Base-by-base conservation (phyloP, 2,797 vertebrate genomes). In the Acanthurus lineatus region DNA sequence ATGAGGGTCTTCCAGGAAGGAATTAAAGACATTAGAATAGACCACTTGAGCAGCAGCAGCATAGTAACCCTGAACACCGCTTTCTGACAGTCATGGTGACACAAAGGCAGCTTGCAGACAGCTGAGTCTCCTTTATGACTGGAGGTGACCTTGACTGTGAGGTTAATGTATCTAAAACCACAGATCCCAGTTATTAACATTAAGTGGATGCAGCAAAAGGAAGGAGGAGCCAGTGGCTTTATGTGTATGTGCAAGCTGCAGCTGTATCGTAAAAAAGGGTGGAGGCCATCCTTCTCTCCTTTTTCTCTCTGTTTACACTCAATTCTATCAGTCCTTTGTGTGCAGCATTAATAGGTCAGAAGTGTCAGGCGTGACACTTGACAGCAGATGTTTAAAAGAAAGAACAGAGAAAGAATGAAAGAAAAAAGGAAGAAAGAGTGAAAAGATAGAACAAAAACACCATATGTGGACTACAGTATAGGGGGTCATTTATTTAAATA, bases 91-190 rank as follows among this genome's bases (percentile, higher is more conserved):
- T 69, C 53, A 69, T 54, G 5, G 65, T 1, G 69, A 71, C 62
- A 79, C 15, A 77, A 85, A 58, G 84, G 85, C 76, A 81, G 83
- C 79, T 63, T 62, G 73, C 63, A 85, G 79, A 85, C 77, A 83
- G 77, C 87, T 47, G 25, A 76, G 78, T 14, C 73, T 44, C 44
- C 86, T 86, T 89, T 64, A 88, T 84, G 72, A 48, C 76, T 63
- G 63, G 47, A 79, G 67, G 75, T 81, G 76, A 91, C 90, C 81
- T 89, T 89, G 77, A 82, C 65, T 66, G 1, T 1, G 53, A 82
- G 84, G 84, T 84, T 83, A 90, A 89, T 89, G 79, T 52, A 79
- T 75, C 61, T 61, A 52, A 84, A 91, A 63, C 59, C 71, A 38
- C 81, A 78, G 38, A 66, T 58, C 60, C 56, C 3, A 83, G 83